These are phyloP conservation scores for Eristalinus sepulchralis DNA, from an alignment of 2,888 invertebrate genomes.

Conservation along the genomic window DNA sequence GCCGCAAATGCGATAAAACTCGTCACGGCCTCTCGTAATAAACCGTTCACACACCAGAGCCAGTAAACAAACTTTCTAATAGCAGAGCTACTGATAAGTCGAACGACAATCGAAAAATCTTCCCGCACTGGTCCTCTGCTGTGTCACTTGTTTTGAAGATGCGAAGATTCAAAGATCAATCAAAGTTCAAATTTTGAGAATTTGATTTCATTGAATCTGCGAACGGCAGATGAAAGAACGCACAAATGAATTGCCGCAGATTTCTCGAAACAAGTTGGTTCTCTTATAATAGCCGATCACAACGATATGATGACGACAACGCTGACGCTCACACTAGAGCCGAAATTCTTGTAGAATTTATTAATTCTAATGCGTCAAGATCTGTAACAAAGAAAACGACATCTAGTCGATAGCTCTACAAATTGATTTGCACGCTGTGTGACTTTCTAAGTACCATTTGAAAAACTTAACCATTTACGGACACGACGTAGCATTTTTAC, in stretches of 20 bases:
- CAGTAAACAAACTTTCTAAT: neutral
- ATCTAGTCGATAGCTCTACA: no score
- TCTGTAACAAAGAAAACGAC: neutral
- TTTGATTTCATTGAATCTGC: neutral
- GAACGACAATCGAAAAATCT: neutral
- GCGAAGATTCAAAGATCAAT: neutral
- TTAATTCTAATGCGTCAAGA: neutral
- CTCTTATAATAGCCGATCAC: neutral
- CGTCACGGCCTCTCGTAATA: no score
- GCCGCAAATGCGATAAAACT: no score
- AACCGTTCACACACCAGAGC: neutral
- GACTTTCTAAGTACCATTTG: no score
- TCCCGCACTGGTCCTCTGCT: neutral
- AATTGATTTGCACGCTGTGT: no score
- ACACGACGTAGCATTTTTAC: neutral
- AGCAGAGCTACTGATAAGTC: neutral
- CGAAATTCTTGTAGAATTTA: neutral
- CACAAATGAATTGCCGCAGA: neutral
- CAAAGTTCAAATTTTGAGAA: neutral
- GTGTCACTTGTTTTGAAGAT: neutral
- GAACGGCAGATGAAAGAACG: neutral
- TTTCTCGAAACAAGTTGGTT: neutral
- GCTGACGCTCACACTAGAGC: neutral
- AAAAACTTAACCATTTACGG: neutral
- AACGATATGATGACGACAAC: neutral